A percentile compares a stretch with the other conserved stretches of the same genome.
Evolutionary conservation across 2,888 invertebrate genomes (phyloP).

Genomic region (Conistra vaccinii): DNA sequence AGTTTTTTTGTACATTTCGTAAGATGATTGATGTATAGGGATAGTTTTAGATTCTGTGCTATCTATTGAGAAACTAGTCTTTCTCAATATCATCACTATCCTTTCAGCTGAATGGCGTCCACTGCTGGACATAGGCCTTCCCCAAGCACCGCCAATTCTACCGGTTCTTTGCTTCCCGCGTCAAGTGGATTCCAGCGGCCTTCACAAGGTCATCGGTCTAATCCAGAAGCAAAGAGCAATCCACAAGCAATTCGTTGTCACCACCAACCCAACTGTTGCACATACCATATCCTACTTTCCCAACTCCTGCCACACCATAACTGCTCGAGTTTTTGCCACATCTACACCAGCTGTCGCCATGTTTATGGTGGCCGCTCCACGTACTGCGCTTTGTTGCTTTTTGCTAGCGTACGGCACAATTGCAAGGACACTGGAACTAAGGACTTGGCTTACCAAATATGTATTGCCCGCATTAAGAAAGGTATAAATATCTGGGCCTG

Average conservation of each 20-base stretch:
- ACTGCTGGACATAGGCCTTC: too few species aligned
- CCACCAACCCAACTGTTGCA: slow-evolving; percentile 21
- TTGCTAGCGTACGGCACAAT: slow-evolving; percentile 53
- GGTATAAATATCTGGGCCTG: slow-evolving; percentile 37
- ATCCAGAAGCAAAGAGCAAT: background rate
- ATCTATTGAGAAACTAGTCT: too few species aligned
- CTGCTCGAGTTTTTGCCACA: slow-evolving; percentile 82
- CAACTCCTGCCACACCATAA: slow-evolving; percentile 63
- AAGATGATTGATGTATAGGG: background rate
- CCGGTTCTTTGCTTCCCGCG: too few species aligned
- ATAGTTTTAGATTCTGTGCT: background rate
- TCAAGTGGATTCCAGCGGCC: too few species aligned
- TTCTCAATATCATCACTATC: too few species aligned
- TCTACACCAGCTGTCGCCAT: slow-evolving; percentile 82
- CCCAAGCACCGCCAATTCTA: too few species aligned
- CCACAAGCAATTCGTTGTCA: background rate
- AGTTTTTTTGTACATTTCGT: background rate
- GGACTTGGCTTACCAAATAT: slow-evolving; percentile 51
- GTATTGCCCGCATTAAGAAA: slow-evolving; percentile 42
- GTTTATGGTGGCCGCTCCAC: slow-evolving; percentile 79
- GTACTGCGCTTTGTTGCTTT: slow-evolving; percentile 72
- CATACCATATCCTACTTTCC: slow-evolving; percentile 61
- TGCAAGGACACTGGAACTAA: slow-evolving; percentile 49
- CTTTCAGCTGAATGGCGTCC: too few species aligned
- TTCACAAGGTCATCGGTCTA: too few species aligned